A percentile compares a stretch with the other conserved stretches of the same genome.
Conservation (phyloP, 92 coral and sea anemone species). For the Heliopora coerulea region DNA sequence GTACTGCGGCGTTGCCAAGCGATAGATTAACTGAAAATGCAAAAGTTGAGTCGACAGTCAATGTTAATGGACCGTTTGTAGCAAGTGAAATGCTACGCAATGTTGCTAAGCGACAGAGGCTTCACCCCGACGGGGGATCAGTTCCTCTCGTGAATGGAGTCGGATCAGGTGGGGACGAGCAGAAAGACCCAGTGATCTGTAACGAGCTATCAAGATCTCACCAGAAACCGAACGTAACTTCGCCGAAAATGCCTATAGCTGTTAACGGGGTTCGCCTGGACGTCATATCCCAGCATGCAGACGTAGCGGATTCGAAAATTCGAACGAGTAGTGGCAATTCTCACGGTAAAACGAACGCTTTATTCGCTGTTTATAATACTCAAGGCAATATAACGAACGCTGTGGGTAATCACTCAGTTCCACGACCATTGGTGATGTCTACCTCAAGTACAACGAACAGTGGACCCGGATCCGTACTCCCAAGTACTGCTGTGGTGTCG, state of each 20-base stretch:
- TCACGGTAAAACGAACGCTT: neutral
- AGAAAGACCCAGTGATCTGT: constrained; percentile 28
- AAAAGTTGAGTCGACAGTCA: constrained; percentile 7
- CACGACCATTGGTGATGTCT: neutral
- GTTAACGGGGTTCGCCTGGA: constrained; percentile 33
- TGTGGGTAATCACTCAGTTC: neutral
- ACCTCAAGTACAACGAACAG: neutral
- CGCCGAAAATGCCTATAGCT: constrained; percentile 26
- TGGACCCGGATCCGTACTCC: neutral
- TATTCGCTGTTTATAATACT: neutral
- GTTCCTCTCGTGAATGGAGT: constrained; percentile 27
- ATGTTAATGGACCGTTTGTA: constrained; percentile 31
- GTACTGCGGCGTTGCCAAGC: constrained; percentile 23
- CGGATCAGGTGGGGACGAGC: neutral
- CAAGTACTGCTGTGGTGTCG: neutral
- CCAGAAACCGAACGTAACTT: constrained; percentile 16
- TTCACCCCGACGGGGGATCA: constrained; percentile 20
- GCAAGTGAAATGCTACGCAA: constrained; percentile 43
- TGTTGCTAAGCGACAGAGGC: constrained; percentile 35
- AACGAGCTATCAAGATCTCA: constrained; percentile 20
- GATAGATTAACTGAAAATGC: constrained; percentile 6
- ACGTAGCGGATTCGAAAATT: neutral
- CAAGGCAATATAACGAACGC: neutral
- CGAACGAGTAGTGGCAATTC: neutral
- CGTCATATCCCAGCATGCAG: neutral